phyloP scores from a whole-genome alignment of 1,140 invertebrate species.

The Zeugodacus cucurbitae region DNA sequence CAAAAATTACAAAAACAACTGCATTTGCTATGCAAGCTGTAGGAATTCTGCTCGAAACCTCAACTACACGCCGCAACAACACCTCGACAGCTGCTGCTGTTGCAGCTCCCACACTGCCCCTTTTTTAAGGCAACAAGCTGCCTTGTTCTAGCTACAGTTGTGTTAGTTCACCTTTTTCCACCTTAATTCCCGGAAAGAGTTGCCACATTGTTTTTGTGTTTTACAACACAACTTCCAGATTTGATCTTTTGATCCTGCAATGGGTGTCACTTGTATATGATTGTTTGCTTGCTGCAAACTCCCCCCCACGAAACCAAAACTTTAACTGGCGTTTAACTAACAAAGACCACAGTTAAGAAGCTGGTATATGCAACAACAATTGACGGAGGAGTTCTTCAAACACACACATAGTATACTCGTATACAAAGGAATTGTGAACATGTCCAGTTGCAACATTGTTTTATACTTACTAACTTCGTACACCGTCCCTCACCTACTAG shows the following conservation, averaged over 20 bases:
- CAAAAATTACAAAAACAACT: too few species aligned
- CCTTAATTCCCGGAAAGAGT: slow-evolving; percentile 40
- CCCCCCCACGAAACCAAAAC: not conserved
- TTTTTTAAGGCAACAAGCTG: not conserved
- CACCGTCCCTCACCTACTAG: too few species aligned
- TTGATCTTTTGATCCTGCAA: slow-evolving; percentile 29
- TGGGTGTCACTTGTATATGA: slow-evolving; percentile 38
- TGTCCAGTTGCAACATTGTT: not conserved
- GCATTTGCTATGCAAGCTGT: not conserved
- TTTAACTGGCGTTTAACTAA: not conserved
- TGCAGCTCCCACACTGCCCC: not conserved
- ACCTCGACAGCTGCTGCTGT: not conserved
- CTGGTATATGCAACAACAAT: not conserved
- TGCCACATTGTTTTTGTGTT: not conserved
- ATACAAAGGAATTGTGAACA: not conserved
- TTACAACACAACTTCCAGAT: slow-evolving; percentile 38
- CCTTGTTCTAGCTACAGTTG: not conserved
- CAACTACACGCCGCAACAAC: not conserved
- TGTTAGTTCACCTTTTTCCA: not conserved
- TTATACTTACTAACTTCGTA: not conserved
- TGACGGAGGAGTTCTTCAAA: not conserved
- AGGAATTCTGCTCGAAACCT: not conserved
- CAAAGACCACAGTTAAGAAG: not conserved
- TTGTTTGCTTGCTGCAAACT: not conserved
- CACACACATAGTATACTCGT: not conserved